Conservation (phyloP, 2,113 vertebrate genomes). For the Vulpes vulpes region DNA sequence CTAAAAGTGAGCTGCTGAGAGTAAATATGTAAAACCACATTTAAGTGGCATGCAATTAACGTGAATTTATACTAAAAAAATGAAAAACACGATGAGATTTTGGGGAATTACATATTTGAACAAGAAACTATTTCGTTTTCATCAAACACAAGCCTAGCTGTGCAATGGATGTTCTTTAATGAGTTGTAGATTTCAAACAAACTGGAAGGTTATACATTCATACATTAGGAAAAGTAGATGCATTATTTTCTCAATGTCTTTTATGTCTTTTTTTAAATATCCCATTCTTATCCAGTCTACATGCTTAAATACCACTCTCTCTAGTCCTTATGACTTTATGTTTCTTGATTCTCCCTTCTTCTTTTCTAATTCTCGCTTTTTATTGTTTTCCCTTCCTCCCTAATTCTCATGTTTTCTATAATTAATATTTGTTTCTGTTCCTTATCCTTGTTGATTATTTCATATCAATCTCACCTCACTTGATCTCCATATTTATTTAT, state of each 20-base stretch:
- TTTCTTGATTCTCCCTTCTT: not conserved
- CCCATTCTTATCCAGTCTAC: not conserved
- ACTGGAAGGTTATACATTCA: not conserved
- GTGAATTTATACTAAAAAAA: conserved; percentile 60
- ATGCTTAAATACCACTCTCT: not conserved
- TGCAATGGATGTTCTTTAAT: not conserved
- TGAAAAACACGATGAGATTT: conserved; percentile 48
- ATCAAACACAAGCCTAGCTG: not conserved
- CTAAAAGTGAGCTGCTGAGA: conserved; percentile 50
- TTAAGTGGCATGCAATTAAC: conserved; percentile 42
- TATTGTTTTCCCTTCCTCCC: not conserved
- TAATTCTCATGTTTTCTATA: not conserved
- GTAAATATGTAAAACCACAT: conserved; percentile 68
- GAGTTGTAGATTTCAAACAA: not conserved
- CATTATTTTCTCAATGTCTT: not conserved
- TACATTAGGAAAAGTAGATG: not conserved
- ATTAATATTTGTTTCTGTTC: not conserved
- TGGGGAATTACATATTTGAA: conserved; percentile 46
- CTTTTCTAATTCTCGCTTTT: not conserved
- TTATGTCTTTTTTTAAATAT: not conserved
- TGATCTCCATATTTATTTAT: not conserved
- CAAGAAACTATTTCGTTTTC: conserved; percentile 21
- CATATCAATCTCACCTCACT: not conserved
- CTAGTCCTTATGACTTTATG: not conserved
- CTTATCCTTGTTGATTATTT: not conserved